Base-by-base conservation (phyloP, 1,140 invertebrate genomes). In the Vollenhovia emeryi region DNA sequence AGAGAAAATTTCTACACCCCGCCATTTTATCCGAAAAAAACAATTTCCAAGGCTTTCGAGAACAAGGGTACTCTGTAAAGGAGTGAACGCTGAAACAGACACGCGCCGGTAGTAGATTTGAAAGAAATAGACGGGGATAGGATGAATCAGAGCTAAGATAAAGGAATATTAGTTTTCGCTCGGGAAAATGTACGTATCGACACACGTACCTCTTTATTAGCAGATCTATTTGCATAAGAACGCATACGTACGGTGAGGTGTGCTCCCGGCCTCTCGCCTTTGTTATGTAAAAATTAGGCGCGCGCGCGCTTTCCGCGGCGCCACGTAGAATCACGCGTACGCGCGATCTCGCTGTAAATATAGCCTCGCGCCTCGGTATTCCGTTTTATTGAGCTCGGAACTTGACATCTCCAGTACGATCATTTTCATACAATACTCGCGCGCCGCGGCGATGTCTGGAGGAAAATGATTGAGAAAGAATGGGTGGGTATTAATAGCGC, bases 281-380 rank as follows among this genome's bases (percentile, higher is more conserved):
- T 36, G 43, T 78, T 36, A 66, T 66, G 60, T 36, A 66, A 78
- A 78, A 78, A 52, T 64, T 15, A 40, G n/a, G n/a, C n/a, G n/a
- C 43, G n/a, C 57, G n/a, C 40, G 57, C 27, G 27, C 36, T 62
- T 60, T 8, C n/a, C 75, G n/a, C 43, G 30, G n/a, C 40, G 36
- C 15, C 59, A 30, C 59, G 52, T 50, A 68, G 60, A 33, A 79
- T 66, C 60, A 52, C 27, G 60, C 40, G 40, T 55, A 8, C 66
- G 33, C 74, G 27, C 36, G 40, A 78, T 50, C 75, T 36, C 30
- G 60, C 30, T 68, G 89, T 84, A 86, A 87, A 91, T 89, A 87
- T 86, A 86, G 60, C 43, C 24, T 30, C 30, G 27, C 43, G 71
- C 36, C n/a, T 89, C 79, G 66, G 43, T 43, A 74, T 59, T 74